phyloP scores from a whole-genome alignment of 1,140 invertebrate species.

The Parapsyche elsis region DNA sequence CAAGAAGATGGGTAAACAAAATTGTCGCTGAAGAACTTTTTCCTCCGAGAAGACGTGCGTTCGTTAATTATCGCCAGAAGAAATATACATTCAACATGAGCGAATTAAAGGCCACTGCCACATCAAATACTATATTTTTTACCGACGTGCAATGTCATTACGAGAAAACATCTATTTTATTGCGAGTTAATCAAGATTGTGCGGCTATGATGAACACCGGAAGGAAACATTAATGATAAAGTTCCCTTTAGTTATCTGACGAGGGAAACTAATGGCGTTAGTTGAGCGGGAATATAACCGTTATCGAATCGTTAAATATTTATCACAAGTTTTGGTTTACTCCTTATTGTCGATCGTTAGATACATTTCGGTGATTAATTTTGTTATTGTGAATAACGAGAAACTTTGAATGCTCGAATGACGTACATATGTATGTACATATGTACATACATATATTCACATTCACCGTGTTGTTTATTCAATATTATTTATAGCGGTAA shows the following conservation, averaged over 20 bases:
- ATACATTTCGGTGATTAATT: neutral
- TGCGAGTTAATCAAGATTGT: neutral
- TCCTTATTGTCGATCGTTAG: neutral
- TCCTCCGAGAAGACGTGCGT: too few relatives aligned
- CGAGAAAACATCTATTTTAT: too few relatives aligned
- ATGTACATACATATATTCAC: neutral
- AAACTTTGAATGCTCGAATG: neutral
- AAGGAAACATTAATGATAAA: conserved; percentile 31
- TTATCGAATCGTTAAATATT: conserved; percentile 29
- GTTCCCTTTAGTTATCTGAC: conserved; percentile 18
- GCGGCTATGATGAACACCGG: conserved; percentile 2
- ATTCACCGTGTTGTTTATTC: too few relatives aligned
- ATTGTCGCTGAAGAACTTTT: too few relatives aligned
- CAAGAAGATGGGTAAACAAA: too few relatives aligned
- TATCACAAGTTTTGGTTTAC: conserved; percentile 8
- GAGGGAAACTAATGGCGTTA: conserved; percentile 26
- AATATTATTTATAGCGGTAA: too few relatives aligned
- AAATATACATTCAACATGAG: too few relatives aligned
- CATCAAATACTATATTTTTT: too few relatives aligned
- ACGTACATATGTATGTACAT: neutral
- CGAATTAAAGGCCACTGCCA: too few relatives aligned
- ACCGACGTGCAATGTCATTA: too few relatives aligned
- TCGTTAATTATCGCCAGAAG: too few relatives aligned
- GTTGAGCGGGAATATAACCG: neutral
- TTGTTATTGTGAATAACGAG: neutral